phyloP scores from a whole-genome alignment of 2,888 invertebrate species.

The Ophonus ardosiacus region DNA sequence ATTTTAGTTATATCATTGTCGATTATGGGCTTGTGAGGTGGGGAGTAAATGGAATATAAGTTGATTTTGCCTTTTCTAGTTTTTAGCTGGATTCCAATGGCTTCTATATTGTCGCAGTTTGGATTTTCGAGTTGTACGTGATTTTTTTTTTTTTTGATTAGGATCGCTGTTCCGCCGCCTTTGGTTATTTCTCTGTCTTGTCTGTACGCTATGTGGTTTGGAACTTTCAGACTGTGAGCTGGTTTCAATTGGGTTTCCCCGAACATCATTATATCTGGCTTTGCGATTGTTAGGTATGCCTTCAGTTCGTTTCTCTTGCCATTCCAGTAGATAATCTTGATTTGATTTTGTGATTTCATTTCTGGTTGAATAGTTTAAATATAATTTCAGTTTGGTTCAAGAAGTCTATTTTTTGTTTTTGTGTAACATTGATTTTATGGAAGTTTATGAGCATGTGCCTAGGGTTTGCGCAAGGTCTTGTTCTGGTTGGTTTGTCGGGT shows the following conservation, averaged over 20 bases:
- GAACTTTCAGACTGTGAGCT: conserved; percentile 26
- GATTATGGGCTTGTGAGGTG: neutral
- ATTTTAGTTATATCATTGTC: neutral
- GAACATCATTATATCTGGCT: conserved; percentile 14
- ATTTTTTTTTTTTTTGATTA: conserved; percentile 10
- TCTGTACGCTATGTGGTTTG: conserved; percentile 44
- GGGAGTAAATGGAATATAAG: conserved; percentile 15
- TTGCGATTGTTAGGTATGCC: neutral
- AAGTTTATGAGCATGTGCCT: conserved; percentile 26
- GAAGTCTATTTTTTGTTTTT: conserved; percentile 29
- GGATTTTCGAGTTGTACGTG: neutral
- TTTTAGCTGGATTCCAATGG: conserved; percentile 6
- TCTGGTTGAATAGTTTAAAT: neutral
- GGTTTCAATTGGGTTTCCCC: conserved; percentile 59
- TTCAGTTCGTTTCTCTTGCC: conserved; percentile 11
- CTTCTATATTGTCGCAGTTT: neutral
- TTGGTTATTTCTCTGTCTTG: conserved; percentile 28
- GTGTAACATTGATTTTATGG: conserved; percentile 15
- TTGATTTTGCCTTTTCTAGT: conserved; percentile 43
- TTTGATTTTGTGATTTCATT: conserved; percentile 1
- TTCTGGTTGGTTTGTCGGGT: neutral
- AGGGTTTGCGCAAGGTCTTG: neutral
- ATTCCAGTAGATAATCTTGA: conserved; percentile 42
- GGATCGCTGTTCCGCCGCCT: conserved; percentile 55
- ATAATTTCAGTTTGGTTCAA: conserved; percentile 2